phyloP scores from a whole-genome alignment of 1,140 invertebrate species.

The Heliconius himera region DNA sequence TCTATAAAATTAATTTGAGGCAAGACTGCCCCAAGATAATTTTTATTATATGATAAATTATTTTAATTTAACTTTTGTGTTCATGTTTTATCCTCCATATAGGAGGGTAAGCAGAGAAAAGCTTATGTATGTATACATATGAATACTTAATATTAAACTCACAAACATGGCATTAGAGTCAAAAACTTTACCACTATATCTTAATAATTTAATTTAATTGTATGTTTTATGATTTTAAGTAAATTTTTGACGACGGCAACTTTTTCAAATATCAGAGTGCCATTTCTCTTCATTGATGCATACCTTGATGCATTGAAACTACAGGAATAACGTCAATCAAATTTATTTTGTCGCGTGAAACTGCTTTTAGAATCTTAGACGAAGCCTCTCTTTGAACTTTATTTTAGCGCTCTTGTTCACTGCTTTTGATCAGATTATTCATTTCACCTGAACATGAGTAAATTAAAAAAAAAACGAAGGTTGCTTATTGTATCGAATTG shows the following conservation, averaged over 20 bases:
- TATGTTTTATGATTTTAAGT: background rate
- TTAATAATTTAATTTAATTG: too few species aligned
- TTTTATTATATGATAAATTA: too few species aligned
- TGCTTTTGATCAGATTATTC: background rate
- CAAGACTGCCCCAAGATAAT: too few species aligned
- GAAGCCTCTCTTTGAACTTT: slow-evolving; percentile 17
- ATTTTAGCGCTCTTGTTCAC: background rate
- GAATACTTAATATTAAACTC: too few species aligned
- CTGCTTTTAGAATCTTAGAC: slow-evolving; percentile 13
- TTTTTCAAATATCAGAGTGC: background rate
- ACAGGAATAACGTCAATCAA: background rate
- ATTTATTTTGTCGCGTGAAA: slow-evolving; percentile 4
- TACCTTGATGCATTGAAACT: background rate
- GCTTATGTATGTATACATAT: too few species aligned
- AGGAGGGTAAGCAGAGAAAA: too few species aligned
- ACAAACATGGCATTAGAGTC: too few species aligned
- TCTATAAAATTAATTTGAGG: too few species aligned
- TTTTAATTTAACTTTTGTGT: too few species aligned
- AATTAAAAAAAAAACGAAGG: background rate
- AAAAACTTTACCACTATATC: too few species aligned
- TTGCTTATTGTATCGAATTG: background rate
- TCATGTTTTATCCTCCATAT: too few species aligned
- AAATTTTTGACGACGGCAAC: background rate
- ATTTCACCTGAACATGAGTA: background rate
- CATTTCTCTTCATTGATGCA: background rate